Evolutionary conservation across 2,797 vertebrate genomes (phyloP), one percentile per base, ranked within the genome.

Genomic region (Premnoplex brunnescens): DNA sequence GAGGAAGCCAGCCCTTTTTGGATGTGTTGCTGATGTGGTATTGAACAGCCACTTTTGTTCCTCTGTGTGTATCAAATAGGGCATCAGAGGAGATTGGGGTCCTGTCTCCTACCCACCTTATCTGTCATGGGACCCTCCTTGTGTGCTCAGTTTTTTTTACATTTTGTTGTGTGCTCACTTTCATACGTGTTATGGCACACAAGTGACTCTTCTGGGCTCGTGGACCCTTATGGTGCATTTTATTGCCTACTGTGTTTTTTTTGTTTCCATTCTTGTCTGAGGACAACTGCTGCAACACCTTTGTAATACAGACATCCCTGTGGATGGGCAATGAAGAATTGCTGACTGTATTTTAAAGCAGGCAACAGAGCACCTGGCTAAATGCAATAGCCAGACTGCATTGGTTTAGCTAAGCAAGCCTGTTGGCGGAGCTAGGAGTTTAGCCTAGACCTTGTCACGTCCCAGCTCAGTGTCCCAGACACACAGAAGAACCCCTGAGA

Each of bases 261-360:
- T 2, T 5, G 26, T 44, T 74, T 49, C 55, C 2, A 1, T 44
- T 36, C 15, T 79, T 7, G 3, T 54, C n/a, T 0, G 0, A 68
- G 51, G 72, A 68, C 72, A 76, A 7, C 23, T 26, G 30, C 66
- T 87, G 43, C 43, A 64, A 41, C 54, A 62, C 46, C 43, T 55
- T 7, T 60, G 32, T 55, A 13, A 36, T 36, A n/a, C 46, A 56
- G 66, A 20, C 9, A 6, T 62, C 52, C 32, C 51, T 20, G 58
- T 41, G 75, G 30, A 76, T 82, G 43, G 58, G 20, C 21, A 44
- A 43, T 51, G 21, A 11, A 26, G 74, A 73, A 30, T 8, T 64
- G n/a, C 34, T 59, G 52, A 22, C 43, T 44, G 11, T 51, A 14
- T 76, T 78, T 88, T 69, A 62, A 81, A 67, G 28, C 39, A 75